Conservation (phyloP, 1,140 invertebrate species). For the Dermatophagoides farinae region DNA sequence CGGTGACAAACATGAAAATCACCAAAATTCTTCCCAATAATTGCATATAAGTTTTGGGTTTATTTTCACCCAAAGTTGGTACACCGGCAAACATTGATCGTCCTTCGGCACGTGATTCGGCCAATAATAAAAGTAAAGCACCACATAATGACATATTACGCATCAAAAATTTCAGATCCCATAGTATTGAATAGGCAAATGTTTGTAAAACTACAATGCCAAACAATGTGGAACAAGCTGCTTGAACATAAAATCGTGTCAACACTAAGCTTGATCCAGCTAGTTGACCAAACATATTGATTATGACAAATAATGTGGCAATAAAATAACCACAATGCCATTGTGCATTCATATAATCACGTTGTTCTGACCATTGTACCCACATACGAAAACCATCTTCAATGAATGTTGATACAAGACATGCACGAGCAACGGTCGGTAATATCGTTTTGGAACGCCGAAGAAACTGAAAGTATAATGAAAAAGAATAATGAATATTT, state of each 20-base stretch:
- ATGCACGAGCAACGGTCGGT: slow-evolving; percentile 82
- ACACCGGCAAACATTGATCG: slow-evolving; percentile 92
- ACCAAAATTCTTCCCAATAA: slow-evolving; percentile 80
- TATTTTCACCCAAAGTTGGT: slow-evolving; percentile 83
- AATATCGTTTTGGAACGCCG: slow-evolving; percentile 77
- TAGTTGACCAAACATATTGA: slow-evolving; percentile 87
- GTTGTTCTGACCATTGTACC: slow-evolving; percentile 93
- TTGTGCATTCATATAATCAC: slow-evolving; percentile 91
- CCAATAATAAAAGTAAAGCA: slow-evolving; percentile 74
- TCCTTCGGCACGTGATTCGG: slow-evolving; percentile 77
- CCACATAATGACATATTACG: slow-evolving; percentile 90
- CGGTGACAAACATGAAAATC: slow-evolving; percentile 95
- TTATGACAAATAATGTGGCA: slow-evolving; percentile 70
- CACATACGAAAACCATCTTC: slow-evolving; percentile 99
- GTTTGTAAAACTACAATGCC: slow-evolving; percentile 90
- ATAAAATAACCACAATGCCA: slow-evolving; percentile 92
- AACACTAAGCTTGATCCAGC: slow-evolving; percentile 89
- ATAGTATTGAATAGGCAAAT: slow-evolving; percentile 89
- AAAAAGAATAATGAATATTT: slow-evolving; percentile 5
- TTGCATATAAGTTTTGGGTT: slow-evolving; percentile 91
- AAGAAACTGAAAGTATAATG: slow-evolving; percentile 51
- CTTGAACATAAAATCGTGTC: slow-evolving; percentile 68
- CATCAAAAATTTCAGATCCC: slow-evolving; percentile 85
- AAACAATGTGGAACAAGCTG: slow-evolving; percentile 82
- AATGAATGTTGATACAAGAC: slow-evolving; percentile 95